Evolutionary conservation across 2,797 vertebrate genomes (phyloP).

Genomic region (Cetoscarus ocellatus): DNA sequence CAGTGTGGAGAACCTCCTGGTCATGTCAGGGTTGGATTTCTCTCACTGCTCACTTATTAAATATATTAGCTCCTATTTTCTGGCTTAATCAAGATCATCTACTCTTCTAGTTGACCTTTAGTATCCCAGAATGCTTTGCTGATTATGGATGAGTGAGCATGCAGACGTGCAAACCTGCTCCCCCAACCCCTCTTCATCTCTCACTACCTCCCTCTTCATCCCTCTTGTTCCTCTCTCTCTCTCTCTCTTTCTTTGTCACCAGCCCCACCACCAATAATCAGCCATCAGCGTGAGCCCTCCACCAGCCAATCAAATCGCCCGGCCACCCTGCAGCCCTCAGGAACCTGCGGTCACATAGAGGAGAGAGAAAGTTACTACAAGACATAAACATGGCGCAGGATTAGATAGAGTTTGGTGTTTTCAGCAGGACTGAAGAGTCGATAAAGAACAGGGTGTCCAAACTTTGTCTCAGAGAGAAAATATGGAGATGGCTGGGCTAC

Average conservation of each 20-base stretch:
- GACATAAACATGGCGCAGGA: neutral
- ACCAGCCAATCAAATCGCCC: constrained; percentile 98
- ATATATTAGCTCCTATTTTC: constrained; percentile 3
- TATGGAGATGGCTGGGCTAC: too few relatives aligned
- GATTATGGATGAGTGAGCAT: constrained; percentile 89
- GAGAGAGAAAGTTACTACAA: constrained; percentile 90
- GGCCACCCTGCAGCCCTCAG: constrained; percentile 96
- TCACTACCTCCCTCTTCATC: constrained; percentile 55
- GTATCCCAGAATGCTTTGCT: constrained; percentile 60
- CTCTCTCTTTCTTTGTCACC: constrained; percentile 62
- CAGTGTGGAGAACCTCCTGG: neutral
- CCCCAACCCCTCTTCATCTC: constrained; percentile 61
- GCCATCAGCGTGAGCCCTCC: constrained; percentile 94
- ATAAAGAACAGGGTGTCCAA: neutral
- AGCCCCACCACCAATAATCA: constrained; percentile 74
- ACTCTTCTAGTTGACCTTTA: neutral
- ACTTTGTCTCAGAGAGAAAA: too few relatives aligned
- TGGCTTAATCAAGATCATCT: constrained; percentile 8
- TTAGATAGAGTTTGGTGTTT: neutral
- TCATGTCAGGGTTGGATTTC: neutral
- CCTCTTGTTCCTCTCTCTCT: constrained; percentile 75
- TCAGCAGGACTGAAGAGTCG: neutral
- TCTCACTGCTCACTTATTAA: neutral
- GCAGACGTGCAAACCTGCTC: constrained; percentile 94
- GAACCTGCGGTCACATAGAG: constrained; percentile 98